Evolutionary conservation across 2,113 vertebrate species (phyloP).

Genomic region (Pseudorectes ferrugineus): DNA sequence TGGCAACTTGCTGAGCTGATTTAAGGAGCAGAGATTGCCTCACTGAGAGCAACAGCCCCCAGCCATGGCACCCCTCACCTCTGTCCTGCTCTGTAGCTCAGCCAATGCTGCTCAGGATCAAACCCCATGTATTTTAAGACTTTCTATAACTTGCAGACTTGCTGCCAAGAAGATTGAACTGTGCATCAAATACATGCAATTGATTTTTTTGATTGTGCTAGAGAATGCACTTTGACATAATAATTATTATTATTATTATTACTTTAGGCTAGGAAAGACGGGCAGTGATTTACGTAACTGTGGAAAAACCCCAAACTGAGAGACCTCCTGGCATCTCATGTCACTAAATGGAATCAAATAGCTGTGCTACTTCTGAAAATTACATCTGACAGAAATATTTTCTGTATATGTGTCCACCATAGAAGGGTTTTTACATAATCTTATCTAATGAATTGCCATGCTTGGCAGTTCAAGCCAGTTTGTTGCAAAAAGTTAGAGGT

Average conservation of each 20-base stretch:
- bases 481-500: constrained; percentile 34
- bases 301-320: constrained; percentile 1
- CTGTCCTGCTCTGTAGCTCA: not conserved
- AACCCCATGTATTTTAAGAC: not conserved
- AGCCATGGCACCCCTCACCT: not conserved
- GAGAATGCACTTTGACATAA: constrained; percentile 23
- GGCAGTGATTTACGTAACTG: constrained; percentile 21
- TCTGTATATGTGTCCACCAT: not conserved
- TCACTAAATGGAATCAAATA: constrained; percentile 47
- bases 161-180: not conserved
- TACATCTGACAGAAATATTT: constrained; percentile 4
- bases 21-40: not conserved
- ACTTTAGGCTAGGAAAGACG: not conserved
- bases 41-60: not conserved
- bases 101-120: not conserved
- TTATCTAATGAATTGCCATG: constrained; percentile 40
- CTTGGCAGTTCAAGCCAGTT: constrained; percentile 21
- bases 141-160: not conserved
- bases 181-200: not conserved
- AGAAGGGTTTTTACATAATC: constrained; percentile 4
- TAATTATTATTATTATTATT: not conserved
- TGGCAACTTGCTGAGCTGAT: constrained; percentile 18
- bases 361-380: not conserved
- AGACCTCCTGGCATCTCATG: constrained; percentile 18
- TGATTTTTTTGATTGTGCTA: not conserved